Percentiles rank a stretch among this genome's conserved stretches.
Evolutionary conservation across 2,888 invertebrate species (phyloP).

Genomic region (Chrysopilus asiliformis): DNA sequence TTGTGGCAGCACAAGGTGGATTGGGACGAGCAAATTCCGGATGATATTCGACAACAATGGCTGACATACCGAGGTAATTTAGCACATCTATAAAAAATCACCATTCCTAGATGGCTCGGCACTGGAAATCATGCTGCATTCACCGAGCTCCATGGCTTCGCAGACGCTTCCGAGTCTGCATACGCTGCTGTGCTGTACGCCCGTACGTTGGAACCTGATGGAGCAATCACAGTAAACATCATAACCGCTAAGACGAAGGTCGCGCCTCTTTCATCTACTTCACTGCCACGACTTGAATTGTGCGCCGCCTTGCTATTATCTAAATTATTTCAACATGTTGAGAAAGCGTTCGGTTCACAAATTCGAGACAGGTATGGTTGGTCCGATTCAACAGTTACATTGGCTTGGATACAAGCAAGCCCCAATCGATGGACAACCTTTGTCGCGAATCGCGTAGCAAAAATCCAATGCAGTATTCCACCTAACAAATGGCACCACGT

Average conservation of each 20-base stretch:
- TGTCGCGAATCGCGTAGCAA: not conserved
- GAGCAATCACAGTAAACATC: not conserved
- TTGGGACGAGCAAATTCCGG: not conserved
- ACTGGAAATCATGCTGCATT: not conserved
- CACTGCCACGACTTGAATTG: slow-evolving; percentile 1
- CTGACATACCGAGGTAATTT: too few relatives aligned
- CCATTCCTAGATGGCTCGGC: not conserved
- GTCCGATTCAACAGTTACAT: too few relatives aligned
- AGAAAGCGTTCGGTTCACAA: not conserved
- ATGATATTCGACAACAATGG: not conserved
- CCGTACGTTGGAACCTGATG: not conserved
- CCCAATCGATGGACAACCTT: not conserved
- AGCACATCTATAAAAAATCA: not conserved
- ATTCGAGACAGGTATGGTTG: not conserved
- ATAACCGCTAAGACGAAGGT: not conserved
- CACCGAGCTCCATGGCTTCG: too few relatives aligned
- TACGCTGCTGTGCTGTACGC: not conserved
- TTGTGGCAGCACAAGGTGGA: not conserved
- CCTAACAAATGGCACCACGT: not conserved
- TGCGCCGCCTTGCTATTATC: not conserved
- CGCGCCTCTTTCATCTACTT: not conserved
- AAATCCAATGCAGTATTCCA: not conserved
- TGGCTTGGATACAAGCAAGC: not conserved
- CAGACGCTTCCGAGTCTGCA: not conserved
- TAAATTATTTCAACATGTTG: not conserved